phyloP scores from a whole-genome alignment of 2,113 vertebrate genomes.

The Brevimyrus niger region DNA sequence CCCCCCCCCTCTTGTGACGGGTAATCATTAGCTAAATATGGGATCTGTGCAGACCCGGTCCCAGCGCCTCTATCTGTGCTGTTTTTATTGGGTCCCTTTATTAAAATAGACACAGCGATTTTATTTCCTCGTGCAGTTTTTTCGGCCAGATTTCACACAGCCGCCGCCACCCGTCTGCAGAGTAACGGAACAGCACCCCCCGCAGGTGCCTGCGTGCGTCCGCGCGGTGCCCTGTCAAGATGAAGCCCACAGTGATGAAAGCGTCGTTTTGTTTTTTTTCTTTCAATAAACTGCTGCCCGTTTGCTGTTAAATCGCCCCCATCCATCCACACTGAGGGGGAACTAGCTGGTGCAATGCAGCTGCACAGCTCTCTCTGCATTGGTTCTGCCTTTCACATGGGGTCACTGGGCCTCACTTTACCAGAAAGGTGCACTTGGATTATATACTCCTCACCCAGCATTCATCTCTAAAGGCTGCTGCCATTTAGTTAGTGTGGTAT shows the following conservation, averaged over 20 bases:
- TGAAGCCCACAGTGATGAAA: not conserved
- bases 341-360: not conserved
- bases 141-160: not conserved
- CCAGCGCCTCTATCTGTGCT: not conserved
- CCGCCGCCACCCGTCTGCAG: not conserved
- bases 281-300: not conserved
- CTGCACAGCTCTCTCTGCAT: not conserved
- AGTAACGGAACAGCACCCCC: not conserved
- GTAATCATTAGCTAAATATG: not conserved
- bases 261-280: not conserved
- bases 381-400: not conserved
- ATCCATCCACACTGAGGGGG: not conserved
- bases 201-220: not conserved
- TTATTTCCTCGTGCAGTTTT: not conserved
- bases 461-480: too few relatives aligned
- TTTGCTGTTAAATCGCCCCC: not conserved
- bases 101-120: not conserved
- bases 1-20: not conserved
- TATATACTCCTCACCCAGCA: not conserved
- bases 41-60: not conserved
- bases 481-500: not conserved
- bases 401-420: not conserved
- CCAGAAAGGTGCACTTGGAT: not conserved
- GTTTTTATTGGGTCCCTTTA: not conserved
- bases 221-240: not conserved